phyloP scores from a whole-genome alignment of 2,113 vertebrate species.

The Crypturellus undulatus region DNA sequence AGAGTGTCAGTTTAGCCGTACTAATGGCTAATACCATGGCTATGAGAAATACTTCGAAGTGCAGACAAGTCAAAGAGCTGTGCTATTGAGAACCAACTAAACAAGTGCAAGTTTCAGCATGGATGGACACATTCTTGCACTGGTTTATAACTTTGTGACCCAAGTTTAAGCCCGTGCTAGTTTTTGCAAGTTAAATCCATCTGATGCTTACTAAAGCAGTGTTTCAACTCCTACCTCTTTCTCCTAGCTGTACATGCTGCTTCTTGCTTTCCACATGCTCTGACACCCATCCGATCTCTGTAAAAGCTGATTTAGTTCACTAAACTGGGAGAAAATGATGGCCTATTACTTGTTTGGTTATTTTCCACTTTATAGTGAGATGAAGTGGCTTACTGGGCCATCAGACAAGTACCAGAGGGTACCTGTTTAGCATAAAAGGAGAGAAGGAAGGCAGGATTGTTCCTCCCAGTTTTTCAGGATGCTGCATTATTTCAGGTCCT shows the following conservation, averaged over 20 bases:
- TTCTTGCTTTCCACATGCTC: neutral
- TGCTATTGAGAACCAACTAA: neutral
- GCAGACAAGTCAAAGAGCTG: neutral
- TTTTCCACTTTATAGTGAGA: neutral
- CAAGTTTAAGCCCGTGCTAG: neutral
- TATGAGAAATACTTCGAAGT: constrained; percentile 21
- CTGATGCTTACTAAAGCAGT: neutral
- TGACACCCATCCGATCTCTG: neutral
- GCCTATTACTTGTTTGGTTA: neutral
- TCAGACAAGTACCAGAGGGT: neutral
- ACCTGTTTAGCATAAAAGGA: neutral
- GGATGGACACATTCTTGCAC: neutral
- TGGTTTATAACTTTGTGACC: neutral
- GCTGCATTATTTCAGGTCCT: neutral
- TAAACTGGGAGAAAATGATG: constrained; percentile 20
- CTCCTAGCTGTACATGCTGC: neutral
- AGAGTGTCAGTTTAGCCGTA: constrained; percentile 15
- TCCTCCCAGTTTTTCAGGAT: neutral
- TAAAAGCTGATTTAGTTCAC: neutral
- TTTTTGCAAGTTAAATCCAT: neutral
- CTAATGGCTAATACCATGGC: no score
- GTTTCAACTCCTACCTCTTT: neutral
- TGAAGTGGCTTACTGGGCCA: neutral
- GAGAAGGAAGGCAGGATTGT: neutral
- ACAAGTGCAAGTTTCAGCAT: neutral